A percentile compares a stretch with the other conserved stretches of the same genome.
Evolutionary conservation across 2,113 vertebrate genomes (phyloP).

Genomic region (Xiphophorus hellerii): DNA sequence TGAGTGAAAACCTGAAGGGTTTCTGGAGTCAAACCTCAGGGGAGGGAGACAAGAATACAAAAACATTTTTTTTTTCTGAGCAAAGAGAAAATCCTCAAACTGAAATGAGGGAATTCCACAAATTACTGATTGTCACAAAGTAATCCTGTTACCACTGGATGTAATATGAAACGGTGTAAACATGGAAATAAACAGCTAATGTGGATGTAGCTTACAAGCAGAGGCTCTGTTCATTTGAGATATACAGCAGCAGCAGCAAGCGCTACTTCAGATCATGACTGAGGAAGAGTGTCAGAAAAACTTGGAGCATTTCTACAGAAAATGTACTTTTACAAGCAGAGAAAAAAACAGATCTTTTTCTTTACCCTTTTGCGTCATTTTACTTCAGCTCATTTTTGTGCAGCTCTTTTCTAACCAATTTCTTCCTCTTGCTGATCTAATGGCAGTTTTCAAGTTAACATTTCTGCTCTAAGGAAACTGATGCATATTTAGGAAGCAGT

Average conservation of each 20-base stretch:
- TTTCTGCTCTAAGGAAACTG: constrained; percentile 37
- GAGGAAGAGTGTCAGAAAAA: constrained; percentile 50
- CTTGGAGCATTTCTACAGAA: constrained; percentile 50
- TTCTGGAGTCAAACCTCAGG: constrained; percentile 73
- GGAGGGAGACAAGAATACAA: constrained; percentile 64
- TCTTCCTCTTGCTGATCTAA: constrained; percentile 32
- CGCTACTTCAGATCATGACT: constrained; percentile 49
- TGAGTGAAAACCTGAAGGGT: constrained; percentile 75
- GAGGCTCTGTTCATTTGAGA: constrained; percentile 66
- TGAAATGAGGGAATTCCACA: constrained; percentile 82
- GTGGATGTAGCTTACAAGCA: constrained; percentile 66
- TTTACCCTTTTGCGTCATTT: constrained; percentile 45
- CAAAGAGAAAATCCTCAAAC: constrained; percentile 74
- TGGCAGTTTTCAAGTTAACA: constrained; percentile 32
- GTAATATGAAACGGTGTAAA: constrained; percentile 79
- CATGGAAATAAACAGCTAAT: constrained; percentile 78
- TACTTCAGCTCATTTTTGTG: constrained; percentile 34
- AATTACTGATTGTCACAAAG: constrained; percentile 81
- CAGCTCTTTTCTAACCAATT: constrained; percentile 18
- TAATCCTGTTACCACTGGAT: constrained; percentile 84
- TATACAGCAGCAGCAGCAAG: constrained; percentile 66
- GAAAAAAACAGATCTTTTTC: constrained; percentile 47
- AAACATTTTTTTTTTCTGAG: constrained; percentile 46
- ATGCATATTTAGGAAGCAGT: constrained; percentile 68
- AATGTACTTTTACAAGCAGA: constrained; percentile 52